Evolutionary conservation across 1,140 invertebrate species (phyloP).

Genomic region (Thaumetopoea pityocampa): DNA sequence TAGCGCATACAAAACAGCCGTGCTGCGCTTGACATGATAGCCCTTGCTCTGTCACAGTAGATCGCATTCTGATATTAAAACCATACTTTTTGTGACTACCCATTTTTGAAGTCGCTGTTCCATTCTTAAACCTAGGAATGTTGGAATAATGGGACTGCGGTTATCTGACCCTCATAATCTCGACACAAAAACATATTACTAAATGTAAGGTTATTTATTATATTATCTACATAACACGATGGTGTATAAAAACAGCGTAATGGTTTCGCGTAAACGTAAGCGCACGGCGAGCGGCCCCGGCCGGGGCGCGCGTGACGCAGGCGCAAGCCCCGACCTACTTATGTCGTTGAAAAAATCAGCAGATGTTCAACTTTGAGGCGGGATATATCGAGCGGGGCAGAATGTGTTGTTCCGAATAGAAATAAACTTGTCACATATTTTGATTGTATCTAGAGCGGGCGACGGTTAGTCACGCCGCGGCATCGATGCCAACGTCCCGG

Average conservation of each 20-base stretch:
- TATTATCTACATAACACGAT: no score
- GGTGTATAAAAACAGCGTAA: slow-evolving; percentile 39
- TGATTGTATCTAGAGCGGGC: slow-evolving; percentile 73
- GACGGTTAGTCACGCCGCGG: slow-evolving; percentile 66
- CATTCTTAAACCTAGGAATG: no score
- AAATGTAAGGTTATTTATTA: no score
- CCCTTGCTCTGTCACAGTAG: no score
- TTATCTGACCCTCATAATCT: no score
- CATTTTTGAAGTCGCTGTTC: no score
- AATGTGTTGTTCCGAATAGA: slow-evolving; percentile 70
- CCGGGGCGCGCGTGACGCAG: slow-evolving; percentile 58
- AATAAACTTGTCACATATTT: slow-evolving; percentile 75
- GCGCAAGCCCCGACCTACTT: slow-evolving; percentile 70
- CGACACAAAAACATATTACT: no score
- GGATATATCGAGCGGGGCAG: slow-evolving; percentile 63
- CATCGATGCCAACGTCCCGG: slow-evolving; percentile 68
- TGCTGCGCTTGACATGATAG: no score
- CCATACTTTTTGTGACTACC: no score
- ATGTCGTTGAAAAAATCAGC: slow-evolving; percentile 71
- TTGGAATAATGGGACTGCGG: no score
- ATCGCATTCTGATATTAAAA: no score
- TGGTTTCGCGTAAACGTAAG: slow-evolving; percentile 66
- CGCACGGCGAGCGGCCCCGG: slow-evolving; percentile 31
- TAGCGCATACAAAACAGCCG: no score
- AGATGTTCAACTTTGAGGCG: slow-evolving; percentile 64